Conservation (phyloP, 2,888 invertebrate genomes). For the Helleia helle region DNA sequence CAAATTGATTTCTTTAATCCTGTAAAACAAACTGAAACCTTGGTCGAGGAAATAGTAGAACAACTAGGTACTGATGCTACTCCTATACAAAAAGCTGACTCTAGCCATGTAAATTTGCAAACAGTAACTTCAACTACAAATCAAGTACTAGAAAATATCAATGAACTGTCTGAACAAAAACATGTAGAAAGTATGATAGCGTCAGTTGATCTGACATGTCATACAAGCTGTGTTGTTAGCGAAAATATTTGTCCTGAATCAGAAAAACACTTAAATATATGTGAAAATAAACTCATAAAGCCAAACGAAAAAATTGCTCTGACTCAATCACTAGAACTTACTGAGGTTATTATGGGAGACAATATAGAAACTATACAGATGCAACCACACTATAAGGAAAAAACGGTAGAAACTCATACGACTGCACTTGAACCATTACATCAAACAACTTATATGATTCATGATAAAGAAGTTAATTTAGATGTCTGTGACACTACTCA, state of each 20-base stretch:
- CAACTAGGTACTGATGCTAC: slow-evolving; percentile 22
- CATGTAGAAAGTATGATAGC: slow-evolving; percentile 33
- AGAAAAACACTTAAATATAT: slow-evolving; percentile 44
- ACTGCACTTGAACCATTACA: slow-evolving; percentile 35
- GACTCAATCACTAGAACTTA: slow-evolving; percentile 40
- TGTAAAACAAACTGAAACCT: slow-evolving; percentile 36
- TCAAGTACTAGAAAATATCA: slow-evolving; percentile 36
- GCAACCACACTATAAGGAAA: slow-evolving; percentile 22
- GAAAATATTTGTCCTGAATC: slow-evolving; percentile 53
- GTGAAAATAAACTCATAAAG: slow-evolving; percentile 45
- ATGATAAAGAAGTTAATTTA: slow-evolving; percentile 40
- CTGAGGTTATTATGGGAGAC: slow-evolving; percentile 40
- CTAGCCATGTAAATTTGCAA: slow-evolving; percentile 33
- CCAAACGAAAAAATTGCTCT: slow-evolving; percentile 44
- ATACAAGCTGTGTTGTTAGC: slow-evolving; percentile 36
- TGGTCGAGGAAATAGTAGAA: slow-evolving; percentile 31
- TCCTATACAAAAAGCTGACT: slow-evolving; percentile 33
- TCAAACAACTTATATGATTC: slow-evolving; percentile 36
- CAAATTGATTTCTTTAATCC: slow-evolving; percentile 35
- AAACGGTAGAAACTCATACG: slow-evolving; percentile 26
- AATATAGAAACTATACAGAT: slow-evolving; percentile 24
- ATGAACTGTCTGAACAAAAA: slow-evolving; percentile 25
- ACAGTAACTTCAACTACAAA: slow-evolving; percentile 34
- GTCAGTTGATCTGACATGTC: slow-evolving; percentile 34
- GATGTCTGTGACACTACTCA: slow-evolving; percentile 26